These are phyloP conservation scores for Acholoe squamosa DNA, from an alignment of 2,888 invertebrate species.

Conservation along the genomic window DNA sequence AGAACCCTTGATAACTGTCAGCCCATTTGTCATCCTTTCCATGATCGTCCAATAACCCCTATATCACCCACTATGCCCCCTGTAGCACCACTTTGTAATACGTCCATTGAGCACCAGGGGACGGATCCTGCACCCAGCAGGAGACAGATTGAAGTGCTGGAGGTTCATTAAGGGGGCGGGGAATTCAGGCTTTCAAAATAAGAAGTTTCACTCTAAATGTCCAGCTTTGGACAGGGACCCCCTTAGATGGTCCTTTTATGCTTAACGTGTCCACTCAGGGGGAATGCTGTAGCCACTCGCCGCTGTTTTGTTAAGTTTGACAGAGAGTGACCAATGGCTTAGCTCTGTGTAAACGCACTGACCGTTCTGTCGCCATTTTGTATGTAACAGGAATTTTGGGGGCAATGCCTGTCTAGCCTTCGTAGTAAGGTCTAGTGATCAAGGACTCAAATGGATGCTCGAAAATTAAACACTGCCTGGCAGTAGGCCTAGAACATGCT, in stretches of 20 bases:
- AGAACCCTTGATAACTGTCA: background rate
- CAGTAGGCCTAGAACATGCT: no score
- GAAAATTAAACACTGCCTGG: no score
- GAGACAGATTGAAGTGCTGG: background rate
- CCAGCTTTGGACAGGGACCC: background rate
- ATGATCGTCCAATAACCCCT: background rate
- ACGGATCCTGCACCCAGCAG: background rate
- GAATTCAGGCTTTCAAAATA: background rate
- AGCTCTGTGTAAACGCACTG: no score
- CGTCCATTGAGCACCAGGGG: background rate
- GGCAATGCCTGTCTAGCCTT: no score
- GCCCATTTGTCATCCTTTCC: background rate
- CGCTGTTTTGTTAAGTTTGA: background rate
- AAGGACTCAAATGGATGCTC: no score
- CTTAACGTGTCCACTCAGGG: constrained; percentile 9
- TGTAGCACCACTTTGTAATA: background rate
- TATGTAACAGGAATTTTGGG: no score
- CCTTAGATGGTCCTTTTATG: background rate
- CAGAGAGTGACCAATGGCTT: background rate
- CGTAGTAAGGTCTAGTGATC: no score
- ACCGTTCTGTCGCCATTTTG: no score
- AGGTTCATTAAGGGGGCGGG: constrained; percentile 1
- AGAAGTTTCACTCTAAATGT: background rate
- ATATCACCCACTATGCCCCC: background rate
- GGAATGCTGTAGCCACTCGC: background rate